These are phyloP conservation scores for Stomorhina lunata DNA, from an alignment of 2,888 invertebrate genomes.

Conservation along the genomic window DNA sequence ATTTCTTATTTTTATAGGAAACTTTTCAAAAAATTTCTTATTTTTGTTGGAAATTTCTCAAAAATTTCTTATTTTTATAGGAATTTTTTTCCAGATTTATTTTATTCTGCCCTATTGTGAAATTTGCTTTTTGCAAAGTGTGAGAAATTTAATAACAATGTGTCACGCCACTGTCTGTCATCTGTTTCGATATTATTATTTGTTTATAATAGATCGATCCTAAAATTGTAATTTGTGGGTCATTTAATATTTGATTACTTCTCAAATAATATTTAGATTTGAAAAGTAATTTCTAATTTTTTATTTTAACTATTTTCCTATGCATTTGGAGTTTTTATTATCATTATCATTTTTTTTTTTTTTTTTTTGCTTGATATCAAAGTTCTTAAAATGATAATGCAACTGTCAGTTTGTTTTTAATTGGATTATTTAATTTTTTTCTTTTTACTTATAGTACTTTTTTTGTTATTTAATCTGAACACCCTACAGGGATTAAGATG, in stretches of 20 bases:
- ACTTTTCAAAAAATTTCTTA: no score
- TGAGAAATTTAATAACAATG: not conserved
- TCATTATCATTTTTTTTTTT: not conserved
- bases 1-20: no score
- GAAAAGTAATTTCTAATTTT: not conserved
- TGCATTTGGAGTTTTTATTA: not conserved
- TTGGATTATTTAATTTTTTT: not conserved
- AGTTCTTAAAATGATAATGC: not conserved
- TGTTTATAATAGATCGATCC: slow-evolving; percentile 1
- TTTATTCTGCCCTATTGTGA: no score
- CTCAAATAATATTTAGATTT: not conserved
- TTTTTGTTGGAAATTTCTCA: no score
- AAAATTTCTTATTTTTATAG: no score
- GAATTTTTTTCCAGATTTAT: no score
- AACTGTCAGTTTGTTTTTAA: slow-evolving; percentile 1
- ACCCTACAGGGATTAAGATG: not conserved
- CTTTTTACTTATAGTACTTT: not conserved
- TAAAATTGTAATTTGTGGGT: not conserved
- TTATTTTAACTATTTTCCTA: not conserved
- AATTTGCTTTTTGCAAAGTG: no score
- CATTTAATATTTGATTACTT: not conserved
- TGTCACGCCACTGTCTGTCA: slow-evolving; percentile 5
- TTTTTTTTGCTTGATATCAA: not conserved
- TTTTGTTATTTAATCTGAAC: slow-evolving; percentile 4
- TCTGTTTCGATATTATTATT: not conserved